Evolutionary conservation across 2,888 invertebrate genomes (phyloP).

Genomic region (Ametastegia equiseti): DNA sequence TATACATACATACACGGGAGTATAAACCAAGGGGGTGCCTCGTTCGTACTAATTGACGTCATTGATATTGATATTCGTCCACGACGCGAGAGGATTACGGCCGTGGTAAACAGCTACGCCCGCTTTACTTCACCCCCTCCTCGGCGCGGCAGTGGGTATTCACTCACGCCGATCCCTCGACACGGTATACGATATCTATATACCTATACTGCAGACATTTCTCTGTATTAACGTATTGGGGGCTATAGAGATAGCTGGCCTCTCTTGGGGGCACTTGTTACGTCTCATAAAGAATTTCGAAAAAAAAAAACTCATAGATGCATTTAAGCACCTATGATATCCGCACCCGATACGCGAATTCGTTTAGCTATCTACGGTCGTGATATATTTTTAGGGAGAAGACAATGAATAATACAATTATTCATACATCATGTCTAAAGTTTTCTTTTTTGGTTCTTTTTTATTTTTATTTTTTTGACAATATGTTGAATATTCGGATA

Average conservation of each 20-base stretch:
- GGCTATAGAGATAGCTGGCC: neutral
- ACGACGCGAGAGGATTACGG: conserved; percentile 59
- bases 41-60: conserved; percentile 75
- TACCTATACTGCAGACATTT: neutral
- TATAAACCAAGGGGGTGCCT: conserved; percentile 52
- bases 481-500: too few relatives aligned
- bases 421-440: too few relatives aligned
- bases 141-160: too few relatives aligned
- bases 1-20: neutral
- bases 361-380: too few relatives aligned
- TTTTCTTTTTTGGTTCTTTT: too few relatives aligned
- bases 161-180: neutral
- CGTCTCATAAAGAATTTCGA: neutral
- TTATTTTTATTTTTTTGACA: too few relatives aligned
- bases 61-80: conserved; percentile 75
- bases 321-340: too few relatives aligned
- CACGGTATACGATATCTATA: neutral
- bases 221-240: too few relatives aligned
- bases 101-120: conserved; percentile 45
- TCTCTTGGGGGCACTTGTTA: neutral
- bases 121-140: conserved; percentile 2
- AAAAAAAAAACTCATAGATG: too few relatives aligned
- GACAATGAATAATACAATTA: too few relatives aligned
- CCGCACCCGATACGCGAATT: too few relatives aligned
- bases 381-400: too few relatives aligned